Base-by-base conservation (phyloP, 2,113 vertebrate genomes). In the Coryphaenoides rupestris region DNA sequence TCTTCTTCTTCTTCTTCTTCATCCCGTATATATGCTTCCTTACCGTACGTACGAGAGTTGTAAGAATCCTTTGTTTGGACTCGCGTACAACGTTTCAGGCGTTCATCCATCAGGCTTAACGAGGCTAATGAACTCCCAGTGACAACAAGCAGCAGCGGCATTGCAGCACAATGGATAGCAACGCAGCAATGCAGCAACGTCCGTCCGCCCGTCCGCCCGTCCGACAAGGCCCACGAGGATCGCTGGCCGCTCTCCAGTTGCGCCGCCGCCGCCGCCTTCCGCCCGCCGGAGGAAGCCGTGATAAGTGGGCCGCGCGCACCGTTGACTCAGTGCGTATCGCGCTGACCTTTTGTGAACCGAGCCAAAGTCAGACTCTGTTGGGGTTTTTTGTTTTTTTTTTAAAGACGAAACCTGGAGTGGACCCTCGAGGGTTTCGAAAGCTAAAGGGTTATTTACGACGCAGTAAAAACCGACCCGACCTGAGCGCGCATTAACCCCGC, bases 41-140 rank as follows among this genome's bases (percentile, higher is more conserved):
- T n/a, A n/a, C n/a, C n/a, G n/a, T n/a, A n/a, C n/a, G n/a, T n/a
- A n/a, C n/a, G n/a, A n/a, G 33, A 40, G 33, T 12, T 40, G 33
- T 40, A 12, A 12, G 13, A 40, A 40, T 40, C 33, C 33, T 40
- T 40, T 40, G 73, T 63, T 86, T 70, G 60, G 73, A 79, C 62
- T 62, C 21, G 19, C 60, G 67, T 62, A 52, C 68, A 40, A 12
- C 9, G 33, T 68, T 63, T 75, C 62, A 76, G 64, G 65, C 61
- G 58, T 28, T 2, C 76, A 78, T 84, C 72, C 73, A 81, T 85
- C 76, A 83, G 52, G 26, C 47, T n/a, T 59, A 76, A 86, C 76
- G 53, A 68, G 62, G 33, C 33, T 12, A 9, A 12, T 40, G 33
- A 40, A 40, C 33, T n/a, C 58, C 65, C 70, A 22, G 67, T 19